Percentiles rank a stretch among this genome's conserved stretches.
These are phyloP conservation scores for Deroplatys truncata DNA, from an alignment of 2,888 invertebrate species.

Conservation along the genomic window DNA sequence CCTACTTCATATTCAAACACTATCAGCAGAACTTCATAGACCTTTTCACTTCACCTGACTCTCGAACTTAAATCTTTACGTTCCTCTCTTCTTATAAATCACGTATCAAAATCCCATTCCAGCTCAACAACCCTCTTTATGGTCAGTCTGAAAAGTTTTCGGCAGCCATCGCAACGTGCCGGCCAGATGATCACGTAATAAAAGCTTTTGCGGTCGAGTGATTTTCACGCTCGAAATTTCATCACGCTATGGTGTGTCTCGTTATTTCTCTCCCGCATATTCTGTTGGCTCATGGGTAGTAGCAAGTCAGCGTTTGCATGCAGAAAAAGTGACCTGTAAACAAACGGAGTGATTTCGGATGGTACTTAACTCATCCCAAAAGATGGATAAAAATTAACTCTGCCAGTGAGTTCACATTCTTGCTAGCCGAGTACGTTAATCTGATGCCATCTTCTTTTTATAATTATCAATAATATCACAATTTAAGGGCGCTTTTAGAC, in stretches of 20 bases:
- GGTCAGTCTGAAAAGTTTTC: not conserved
- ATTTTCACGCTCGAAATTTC: not conserved
- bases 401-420: too few species aligned
- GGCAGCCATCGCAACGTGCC: not conserved
- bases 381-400: too few species aligned
- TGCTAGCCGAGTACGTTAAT: too few species aligned
- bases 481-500: too few species aligned
- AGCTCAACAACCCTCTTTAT: not conserved
- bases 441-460: too few species aligned
- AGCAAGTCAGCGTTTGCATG: too few species aligned
- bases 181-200: not conserved
- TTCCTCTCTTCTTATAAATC: not conserved
- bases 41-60: not conserved
- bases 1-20: too few species aligned
- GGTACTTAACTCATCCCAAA: too few species aligned
- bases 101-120: not conserved
- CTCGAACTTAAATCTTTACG: not conserved
- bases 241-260: not conserved
- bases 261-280: not conserved
- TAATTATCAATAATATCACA: too few species aligned
- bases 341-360: too few species aligned
- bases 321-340: too few species aligned
- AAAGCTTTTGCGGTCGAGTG: not conserved
- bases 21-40: not conserved
- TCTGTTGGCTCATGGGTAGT: too few species aligned